Evolutionary conservation across 1,140 invertebrate genomes (phyloP).

Genomic region (Drosophila pectinifera): DNA sequence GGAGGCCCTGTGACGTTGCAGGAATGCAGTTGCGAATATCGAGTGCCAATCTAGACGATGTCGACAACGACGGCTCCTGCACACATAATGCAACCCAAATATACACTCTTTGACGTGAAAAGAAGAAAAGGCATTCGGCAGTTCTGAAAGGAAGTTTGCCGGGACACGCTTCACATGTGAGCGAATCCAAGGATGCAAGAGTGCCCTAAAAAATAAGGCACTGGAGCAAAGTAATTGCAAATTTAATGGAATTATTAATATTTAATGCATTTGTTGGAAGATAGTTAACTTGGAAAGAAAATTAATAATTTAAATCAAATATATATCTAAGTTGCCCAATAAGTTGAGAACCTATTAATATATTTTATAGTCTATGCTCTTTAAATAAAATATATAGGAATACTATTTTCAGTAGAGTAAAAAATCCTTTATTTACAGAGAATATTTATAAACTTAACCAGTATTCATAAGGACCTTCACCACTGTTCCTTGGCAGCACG

Average conservation of each 20-base stretch:
- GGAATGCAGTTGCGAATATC: constrained; percentile 66
- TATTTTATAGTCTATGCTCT: background rate
- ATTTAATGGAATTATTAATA: background rate
- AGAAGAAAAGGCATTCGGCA: constrained; percentile 44
- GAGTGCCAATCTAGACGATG: constrained; percentile 67
- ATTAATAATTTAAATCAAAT: no score
- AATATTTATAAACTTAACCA: no score
- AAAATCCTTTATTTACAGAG: background rate
- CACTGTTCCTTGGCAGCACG: constrained; percentile 41
- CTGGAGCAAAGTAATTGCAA: background rate
- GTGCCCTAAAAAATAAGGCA: background rate
- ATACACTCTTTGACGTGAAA: constrained; percentile 28
- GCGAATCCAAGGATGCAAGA: background rate
- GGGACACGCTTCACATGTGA: constrained; percentile 21
- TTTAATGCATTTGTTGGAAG: no score
- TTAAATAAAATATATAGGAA: background rate
- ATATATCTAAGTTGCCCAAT: background rate
- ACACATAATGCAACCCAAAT: constrained; percentile 44
- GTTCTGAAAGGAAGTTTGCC: constrained; percentile 31
- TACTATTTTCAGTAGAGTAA: background rate
- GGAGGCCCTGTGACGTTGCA: constrained; percentile 56
- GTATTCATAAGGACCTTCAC: no score
- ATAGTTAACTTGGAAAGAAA: no score
- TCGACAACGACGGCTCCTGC: constrained; percentile 46
- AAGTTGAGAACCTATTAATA: no score